phyloP scores from a whole-genome alignment of 2,797 vertebrate species.

The Merluccius polli region DNA sequence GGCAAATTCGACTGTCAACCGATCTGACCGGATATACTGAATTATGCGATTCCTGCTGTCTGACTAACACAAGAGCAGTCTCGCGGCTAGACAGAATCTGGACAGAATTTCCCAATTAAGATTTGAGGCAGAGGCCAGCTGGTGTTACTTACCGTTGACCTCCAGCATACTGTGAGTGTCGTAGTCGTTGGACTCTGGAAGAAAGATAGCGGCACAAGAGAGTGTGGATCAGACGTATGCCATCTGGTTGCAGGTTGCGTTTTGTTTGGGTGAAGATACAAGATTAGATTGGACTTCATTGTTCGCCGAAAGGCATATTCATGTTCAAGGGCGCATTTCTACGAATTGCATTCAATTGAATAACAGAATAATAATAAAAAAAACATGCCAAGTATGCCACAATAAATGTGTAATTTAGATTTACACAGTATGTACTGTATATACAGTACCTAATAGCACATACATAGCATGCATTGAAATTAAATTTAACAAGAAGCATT shows the following conservation, averaged over 20 bases:
- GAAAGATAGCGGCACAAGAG: slow-evolving; percentile 5
- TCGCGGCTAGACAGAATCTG: neutral
- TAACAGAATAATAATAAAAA: neutral
- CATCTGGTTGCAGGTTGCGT: neutral
- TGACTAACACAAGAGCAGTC: neutral
- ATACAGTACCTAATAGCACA: neutral
- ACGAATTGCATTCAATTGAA: neutral
- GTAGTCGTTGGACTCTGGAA: slow-evolving; percentile 46
- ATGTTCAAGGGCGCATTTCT: neutral
- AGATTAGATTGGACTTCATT: neutral
- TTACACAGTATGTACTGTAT: neutral
- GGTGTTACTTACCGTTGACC: slow-evolving; percentile 47
- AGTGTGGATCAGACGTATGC: neutral
- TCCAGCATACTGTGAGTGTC: slow-evolving; percentile 58
- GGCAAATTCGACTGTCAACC: neutral
- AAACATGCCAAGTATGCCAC: neutral
- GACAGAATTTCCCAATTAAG: neutral
- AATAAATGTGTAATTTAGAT: neutral
- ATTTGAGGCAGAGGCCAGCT: neutral
- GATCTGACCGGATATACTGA: too few relatives aligned
- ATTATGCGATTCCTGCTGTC: neutral
- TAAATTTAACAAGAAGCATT: neutral
- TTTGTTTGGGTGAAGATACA: neutral
- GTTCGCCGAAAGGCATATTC: neutral
- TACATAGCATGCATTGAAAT: neutral